Evolutionary conservation across 2,888 invertebrate species (phyloP).

Genomic region (Buathra laborator): DNA sequence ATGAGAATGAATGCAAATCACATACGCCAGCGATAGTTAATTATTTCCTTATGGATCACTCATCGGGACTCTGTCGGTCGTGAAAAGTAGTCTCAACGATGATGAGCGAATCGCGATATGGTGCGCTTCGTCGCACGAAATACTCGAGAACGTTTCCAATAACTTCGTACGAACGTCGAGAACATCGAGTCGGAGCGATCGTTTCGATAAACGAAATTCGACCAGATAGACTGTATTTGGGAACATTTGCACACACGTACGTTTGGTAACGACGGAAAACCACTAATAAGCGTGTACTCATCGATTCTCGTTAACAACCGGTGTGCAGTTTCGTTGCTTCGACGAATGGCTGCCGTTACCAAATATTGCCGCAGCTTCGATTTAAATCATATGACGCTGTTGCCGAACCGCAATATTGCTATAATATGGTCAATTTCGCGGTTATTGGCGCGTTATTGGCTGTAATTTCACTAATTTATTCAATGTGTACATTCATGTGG

Average conservation of each 20-base stretch:
- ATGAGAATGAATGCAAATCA: not conserved
- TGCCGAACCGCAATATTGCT: conserved; percentile 23
- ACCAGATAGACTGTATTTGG: not conserved
- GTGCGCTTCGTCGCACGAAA: not conserved
- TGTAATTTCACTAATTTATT: too few species aligned
- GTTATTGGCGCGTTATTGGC: too few species aligned
- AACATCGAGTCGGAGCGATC: not conserved
- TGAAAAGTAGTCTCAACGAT: not conserved
- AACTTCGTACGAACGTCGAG: conserved; percentile 11
- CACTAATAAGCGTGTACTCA: conserved; percentile 46
- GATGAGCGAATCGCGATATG: not conserved
- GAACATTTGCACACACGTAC: not conserved
- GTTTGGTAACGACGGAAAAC: conserved; percentile 18
- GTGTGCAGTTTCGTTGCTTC: not conserved
- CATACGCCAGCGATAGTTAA: not conserved
- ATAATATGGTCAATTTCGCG: not conserved
- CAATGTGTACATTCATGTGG: too few species aligned
- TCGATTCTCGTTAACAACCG: conserved; percentile 16
- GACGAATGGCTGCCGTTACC: conserved; percentile 23
- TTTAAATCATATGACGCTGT: not conserved
- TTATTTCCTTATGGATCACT: not conserved
- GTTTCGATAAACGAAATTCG: conserved; percentile 36
- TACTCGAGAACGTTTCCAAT: not conserved
- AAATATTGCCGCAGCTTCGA: conserved; percentile 35
- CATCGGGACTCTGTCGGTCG: not conserved